Percentiles rank a stretch among this genome's conserved stretches.
Evolutionary conservation across 2,113 vertebrate species (phyloP).

Genomic region (Glaucomys volans): DNA sequence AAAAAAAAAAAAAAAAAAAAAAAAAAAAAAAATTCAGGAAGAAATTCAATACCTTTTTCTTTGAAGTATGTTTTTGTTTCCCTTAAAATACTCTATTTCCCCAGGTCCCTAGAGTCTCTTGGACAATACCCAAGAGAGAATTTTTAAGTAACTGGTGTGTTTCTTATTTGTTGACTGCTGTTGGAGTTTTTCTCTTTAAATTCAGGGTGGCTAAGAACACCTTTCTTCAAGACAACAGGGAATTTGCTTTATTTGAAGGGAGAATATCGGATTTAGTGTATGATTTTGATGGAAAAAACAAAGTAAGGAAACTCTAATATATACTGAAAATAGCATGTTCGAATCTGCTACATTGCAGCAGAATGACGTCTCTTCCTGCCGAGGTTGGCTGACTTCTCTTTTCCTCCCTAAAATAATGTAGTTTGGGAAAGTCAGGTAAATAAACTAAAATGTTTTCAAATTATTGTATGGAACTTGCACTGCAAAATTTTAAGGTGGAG

Average conservation of each 20-base stretch:
- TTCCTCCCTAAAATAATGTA: conserved; percentile 30
- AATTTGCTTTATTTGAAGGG: conserved; percentile 75
- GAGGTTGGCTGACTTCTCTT: background rate
- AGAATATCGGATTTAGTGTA: conserved; percentile 65
- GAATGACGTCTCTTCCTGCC: background rate
- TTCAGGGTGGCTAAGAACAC: conserved; percentile 73
- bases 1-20: conserved; percentile 56
- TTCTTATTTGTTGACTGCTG: conserved; percentile 79
- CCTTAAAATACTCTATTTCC: conserved; percentile 77
- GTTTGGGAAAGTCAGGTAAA: conserved; percentile 6
- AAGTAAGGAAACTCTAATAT: conserved; percentile 62
- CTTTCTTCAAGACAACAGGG: conserved; percentile 69
- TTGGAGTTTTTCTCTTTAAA: conserved; percentile 78
- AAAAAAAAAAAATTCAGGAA: conserved; percentile 55
- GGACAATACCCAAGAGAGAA: conserved; percentile 76
- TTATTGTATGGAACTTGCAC: background rate
- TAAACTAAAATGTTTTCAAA: conserved; percentile 44
- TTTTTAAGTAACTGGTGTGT: conserved; percentile 73
- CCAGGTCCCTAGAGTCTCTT: conserved; percentile 56
- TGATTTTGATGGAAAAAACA: conserved; percentile 62
- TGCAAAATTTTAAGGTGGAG: background rate
- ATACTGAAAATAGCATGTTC: conserved; percentile 40
- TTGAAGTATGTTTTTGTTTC: conserved; percentile 73
- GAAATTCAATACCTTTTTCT: conserved; percentile 67
- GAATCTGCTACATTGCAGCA: background rate